Evolutionary conservation across 2,797 vertebrate genomes (phyloP).

Genomic region (Holocentrus rufus): DNA sequence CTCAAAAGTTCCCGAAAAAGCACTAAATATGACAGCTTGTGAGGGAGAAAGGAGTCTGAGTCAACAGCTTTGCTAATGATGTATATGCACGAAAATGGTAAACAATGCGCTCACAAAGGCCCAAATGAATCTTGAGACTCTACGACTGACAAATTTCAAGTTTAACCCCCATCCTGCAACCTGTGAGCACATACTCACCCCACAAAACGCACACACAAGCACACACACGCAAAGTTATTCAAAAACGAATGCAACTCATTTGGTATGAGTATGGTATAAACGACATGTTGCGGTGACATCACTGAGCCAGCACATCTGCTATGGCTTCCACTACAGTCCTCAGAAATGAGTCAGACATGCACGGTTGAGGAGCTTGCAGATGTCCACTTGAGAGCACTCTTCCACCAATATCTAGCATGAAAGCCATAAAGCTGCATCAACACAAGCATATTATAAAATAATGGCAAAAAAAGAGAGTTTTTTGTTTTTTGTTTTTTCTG

Average conservation of each 20-base stretch:
- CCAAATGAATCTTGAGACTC: neutral
- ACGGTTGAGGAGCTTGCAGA: conserved; percentile 51
- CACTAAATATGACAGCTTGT: conserved; percentile 16
- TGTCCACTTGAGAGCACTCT: conserved; percentile 47
- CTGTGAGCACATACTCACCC: conserved; percentile 8
- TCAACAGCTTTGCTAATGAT: too few relatives aligned
- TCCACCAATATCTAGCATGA: conserved; percentile 24
- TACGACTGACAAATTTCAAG: conserved; percentile 22
- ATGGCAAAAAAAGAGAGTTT: neutral
- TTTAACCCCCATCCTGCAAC: conserved; percentile 15
- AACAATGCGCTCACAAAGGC: conserved; percentile 3
- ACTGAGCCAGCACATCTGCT: conserved; percentile 75
- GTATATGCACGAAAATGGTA: too few relatives aligned
- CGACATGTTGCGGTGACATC: conserved; percentile 71
- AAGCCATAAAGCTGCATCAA: neutral
- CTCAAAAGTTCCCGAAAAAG: conserved; percentile 39
- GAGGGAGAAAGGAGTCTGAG: neutral
- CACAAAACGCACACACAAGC: neutral
- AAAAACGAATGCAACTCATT: conserved; percentile 36
- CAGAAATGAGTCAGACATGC: conserved; percentile 61
- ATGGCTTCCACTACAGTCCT: conserved; percentile 47
- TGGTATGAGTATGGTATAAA: conserved; percentile 24
- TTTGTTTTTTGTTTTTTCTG: neutral
- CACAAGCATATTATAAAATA: neutral
- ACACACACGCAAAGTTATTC: neutral